Conservation (phyloP, 2,888 invertebrate species). For the Metellina segmentata region DNA sequence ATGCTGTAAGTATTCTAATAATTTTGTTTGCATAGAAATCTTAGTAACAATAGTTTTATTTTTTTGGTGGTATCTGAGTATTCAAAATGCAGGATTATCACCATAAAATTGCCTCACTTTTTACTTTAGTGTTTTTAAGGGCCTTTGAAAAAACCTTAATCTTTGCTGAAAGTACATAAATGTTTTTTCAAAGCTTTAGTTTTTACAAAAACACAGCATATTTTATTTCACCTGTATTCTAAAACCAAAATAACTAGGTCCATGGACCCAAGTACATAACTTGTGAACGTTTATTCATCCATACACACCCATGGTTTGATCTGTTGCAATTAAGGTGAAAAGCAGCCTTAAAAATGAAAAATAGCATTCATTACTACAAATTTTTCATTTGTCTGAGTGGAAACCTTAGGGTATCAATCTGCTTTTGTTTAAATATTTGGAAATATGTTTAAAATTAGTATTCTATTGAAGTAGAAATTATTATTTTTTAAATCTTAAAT, state of each 20-base stretch:
- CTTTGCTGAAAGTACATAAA: not conserved
- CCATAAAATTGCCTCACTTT: not conserved
- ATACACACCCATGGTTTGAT: too few species aligned
- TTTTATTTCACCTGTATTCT: too few species aligned
- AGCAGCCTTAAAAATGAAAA: too few species aligned
- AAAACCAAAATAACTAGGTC: not conserved
- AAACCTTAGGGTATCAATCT: too few species aligned
- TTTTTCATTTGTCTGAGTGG: too few species aligned
- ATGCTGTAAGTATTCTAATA: constrained; percentile 84
- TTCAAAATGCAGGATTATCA: too few species aligned
- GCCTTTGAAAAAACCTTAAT: not conserved
- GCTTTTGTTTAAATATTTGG: not conserved
- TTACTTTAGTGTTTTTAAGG: not conserved
- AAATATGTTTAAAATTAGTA: not conserved
- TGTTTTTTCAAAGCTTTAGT: not conserved
- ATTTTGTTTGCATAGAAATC: not conserved
- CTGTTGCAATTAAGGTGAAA: too few species aligned
- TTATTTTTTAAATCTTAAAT: too few species aligned
- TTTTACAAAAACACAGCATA: too few species aligned
- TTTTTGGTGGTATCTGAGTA: not conserved
- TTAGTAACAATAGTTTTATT: not conserved
- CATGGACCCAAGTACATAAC: not conserved
- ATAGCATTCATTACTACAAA: too few species aligned
- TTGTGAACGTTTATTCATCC: too few species aligned
- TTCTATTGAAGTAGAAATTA: not conserved